phyloP scores from a whole-genome alignment of 2,888 invertebrate species.

The Halocaridina rubra region DNA sequence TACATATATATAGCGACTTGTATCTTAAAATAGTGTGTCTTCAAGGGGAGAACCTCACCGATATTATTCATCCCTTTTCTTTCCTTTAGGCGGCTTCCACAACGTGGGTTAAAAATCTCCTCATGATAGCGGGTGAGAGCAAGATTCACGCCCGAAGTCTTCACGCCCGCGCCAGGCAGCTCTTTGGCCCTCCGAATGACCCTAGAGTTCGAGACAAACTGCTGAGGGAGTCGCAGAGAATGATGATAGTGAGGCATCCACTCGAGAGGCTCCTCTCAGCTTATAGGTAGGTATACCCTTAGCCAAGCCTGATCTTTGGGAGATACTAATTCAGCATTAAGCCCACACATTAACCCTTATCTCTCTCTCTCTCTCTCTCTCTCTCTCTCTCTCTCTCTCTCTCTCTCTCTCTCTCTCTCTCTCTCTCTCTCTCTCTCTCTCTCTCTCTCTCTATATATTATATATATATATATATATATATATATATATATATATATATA shows the following conservation, averaged over 20 bases:
- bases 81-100: neutral
- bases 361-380: no score
- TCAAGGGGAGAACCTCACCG: no score
- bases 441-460: neutral
- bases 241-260: conserved; percentile 31
- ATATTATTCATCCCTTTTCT: no score
- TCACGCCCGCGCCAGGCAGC: neutral
- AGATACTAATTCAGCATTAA: no score
- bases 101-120: neutral
- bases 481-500: neutral
- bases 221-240: neutral
- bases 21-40: no score
- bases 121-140: neutral
- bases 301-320: neutral
- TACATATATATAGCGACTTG: no score
- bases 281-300: neutral
- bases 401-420: no score
- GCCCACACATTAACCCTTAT: no score
- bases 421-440: no score
- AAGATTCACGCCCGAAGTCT: neutral
- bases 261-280: conserved; percentile 6
- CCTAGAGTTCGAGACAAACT: neutral
- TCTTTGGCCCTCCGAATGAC: neutral
- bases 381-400: no score
- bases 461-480: neutral